A percentile compares a stretch with the other conserved stretches of the same genome.
phyloP scores from a whole-genome alignment of 2,888 invertebrate genomes.

The Chydorus sphaericus region DNA sequence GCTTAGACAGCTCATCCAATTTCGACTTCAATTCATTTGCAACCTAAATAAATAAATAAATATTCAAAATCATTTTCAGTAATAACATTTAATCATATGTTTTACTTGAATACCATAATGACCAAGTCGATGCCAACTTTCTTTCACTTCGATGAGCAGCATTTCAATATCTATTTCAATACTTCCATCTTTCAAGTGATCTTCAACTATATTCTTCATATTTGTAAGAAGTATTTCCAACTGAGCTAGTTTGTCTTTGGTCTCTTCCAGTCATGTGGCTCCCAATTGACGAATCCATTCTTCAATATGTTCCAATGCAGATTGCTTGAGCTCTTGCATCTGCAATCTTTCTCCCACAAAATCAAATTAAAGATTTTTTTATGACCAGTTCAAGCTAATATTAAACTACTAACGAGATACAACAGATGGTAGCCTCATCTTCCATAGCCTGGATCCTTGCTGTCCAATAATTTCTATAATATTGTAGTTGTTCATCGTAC shows the following conservation, averaged over 20 bases:
- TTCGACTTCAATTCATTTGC: no score
- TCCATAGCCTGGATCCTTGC: background rate
- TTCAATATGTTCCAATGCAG: background rate
- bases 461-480: background rate
- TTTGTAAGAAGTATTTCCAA: no score
- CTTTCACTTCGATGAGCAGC: background rate
- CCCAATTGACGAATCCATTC: conserved; percentile 1
- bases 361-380: no score
- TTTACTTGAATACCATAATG: conserved; percentile 1
- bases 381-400: no score
- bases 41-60: no score
- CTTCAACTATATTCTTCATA: no score
- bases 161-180: conserved; percentile 1
- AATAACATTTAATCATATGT: no score
- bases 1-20: no score
- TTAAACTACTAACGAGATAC: no score
- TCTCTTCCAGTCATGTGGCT: background rate
- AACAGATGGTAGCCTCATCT: background rate
- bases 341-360: no score
- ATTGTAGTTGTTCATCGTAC: background rate
- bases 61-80: no score
- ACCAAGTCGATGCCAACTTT: conserved; percentile 5
- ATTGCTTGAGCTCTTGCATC: background rate
- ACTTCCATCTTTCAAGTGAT: background rate
- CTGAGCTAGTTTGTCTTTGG: background rate